Evolutionary conservation across 2,888 invertebrate species (phyloP).

Genomic region (Macrosiphum euphorbiae): DNA sequence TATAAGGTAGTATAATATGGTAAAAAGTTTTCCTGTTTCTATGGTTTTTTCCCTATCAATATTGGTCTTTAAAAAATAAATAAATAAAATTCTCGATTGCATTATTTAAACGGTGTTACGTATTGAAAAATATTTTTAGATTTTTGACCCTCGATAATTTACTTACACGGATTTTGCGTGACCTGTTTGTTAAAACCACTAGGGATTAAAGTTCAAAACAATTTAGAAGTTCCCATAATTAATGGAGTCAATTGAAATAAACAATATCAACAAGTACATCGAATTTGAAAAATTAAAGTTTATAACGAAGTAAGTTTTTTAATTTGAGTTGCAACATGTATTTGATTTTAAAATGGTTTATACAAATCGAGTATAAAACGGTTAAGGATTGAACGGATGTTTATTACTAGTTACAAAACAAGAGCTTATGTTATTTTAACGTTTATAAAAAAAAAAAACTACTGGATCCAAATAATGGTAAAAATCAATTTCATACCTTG

Average conservation of each 20-base stretch:
- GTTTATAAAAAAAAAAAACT: not conserved
- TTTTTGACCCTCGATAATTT: not conserved
- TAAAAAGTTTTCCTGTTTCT: not conserved
- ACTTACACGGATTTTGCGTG: not conserved
- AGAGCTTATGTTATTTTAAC: not conserved
- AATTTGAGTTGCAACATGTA: not conserved
- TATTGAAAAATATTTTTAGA: not conserved
- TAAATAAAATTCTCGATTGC: not conserved
- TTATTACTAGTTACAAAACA: not conserved
- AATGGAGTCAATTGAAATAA: not conserved
- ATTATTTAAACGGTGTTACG: not conserved
- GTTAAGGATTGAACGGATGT: not conserved
- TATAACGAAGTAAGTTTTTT: not conserved
- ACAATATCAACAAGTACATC: not conserved
- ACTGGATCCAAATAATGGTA: not conserved
- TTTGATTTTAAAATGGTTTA: not conserved
- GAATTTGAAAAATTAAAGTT: not conserved
- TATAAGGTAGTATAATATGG: not conserved
- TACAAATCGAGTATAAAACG: not conserved
- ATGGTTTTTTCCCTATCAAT: not conserved
- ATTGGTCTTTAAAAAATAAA: not conserved
- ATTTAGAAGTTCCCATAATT: not conserved
- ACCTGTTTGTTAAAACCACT: not conserved
- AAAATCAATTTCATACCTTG: not conserved
- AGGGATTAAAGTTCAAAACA: not conserved